A percentile compares a stretch with the other conserved stretches of the same genome.
Evolutionary conservation across 2,797 vertebrate species (phyloP).

Genomic region (Cyprinella venusta): DNA sequence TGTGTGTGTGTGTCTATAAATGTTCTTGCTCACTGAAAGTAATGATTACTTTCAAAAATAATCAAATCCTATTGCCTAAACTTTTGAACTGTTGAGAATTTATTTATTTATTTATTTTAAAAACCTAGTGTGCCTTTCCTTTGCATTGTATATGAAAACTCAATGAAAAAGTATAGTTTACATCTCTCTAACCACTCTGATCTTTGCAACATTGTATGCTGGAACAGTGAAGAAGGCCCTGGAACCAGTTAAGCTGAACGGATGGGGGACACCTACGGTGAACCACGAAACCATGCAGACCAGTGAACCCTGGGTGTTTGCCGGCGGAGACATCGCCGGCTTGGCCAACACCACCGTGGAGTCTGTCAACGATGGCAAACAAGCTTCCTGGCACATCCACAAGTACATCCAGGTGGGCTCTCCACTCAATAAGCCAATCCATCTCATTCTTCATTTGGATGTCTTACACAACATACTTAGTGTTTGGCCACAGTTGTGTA

Average conservation of each 20-base stretch:
- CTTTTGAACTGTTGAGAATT: no score
- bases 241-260: conserved; percentile 87
- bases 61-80: no score
- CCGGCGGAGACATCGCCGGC: conserved; percentile 89
- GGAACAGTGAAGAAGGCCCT: conserved; percentile 90
- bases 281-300: conserved; percentile 91
- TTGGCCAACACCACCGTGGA: conserved; percentile 93
- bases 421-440: conserved; percentile 89
- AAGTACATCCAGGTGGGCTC: conserved; percentile 93
- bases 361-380: conserved; percentile 95
- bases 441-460: conserved; percentile 64
- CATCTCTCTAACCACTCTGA: not conserved
- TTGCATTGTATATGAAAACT: not conserved
- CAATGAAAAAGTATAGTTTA: not conserved
- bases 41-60: no score
- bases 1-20: no score
- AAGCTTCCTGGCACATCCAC: conserved; percentile 96
- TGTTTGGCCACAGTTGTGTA: conserved; percentile 49
- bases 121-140: not conserved
- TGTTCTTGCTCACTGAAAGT: no score
- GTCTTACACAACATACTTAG: conserved; percentile 49
- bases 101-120: not conserved
- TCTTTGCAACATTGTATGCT: conserved; percentile 71
- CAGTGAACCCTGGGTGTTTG: conserved; percentile 92
- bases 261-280: conserved; percentile 89